phyloP scores from a whole-genome alignment of 2,888 invertebrate genomes.

The Nomada goodeniana region DNA sequence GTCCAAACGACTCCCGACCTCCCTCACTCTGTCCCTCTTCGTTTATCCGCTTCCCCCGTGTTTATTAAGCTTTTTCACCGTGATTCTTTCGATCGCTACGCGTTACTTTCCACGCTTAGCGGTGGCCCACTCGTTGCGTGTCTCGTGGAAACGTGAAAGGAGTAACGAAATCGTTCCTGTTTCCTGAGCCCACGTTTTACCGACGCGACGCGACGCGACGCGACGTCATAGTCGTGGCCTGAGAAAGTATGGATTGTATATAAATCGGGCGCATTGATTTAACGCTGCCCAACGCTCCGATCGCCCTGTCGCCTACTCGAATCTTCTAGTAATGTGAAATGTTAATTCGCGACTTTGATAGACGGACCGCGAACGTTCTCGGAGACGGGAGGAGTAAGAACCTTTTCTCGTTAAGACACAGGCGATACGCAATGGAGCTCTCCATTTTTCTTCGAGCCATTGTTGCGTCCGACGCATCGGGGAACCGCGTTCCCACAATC shows the following conservation, averaged over 20 bases:
- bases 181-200: neutral
- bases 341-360: constrained; percentile 5
- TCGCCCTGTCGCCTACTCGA: too few relatives aligned
- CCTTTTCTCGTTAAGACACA: constrained; percentile 23
- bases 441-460: constrained; percentile 42
- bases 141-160: neutral
- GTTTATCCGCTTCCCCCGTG: neutral
- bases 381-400: constrained; percentile 25
- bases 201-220: too few relatives aligned
- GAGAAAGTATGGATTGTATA: too few relatives aligned
- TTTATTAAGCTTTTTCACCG: neutral
- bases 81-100: neutral
- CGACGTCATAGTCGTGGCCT: too few relatives aligned
- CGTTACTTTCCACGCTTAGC: too few relatives aligned
- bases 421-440: constrained; percentile 40
- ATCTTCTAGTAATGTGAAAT: neutral
- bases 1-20: constrained; percentile 12
- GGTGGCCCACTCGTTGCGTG: neutral
- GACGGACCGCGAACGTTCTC: constrained; percentile 42
- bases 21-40: neutral
- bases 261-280: too few relatives aligned
- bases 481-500: constrained; percentile 40
- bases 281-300: too few relatives aligned
- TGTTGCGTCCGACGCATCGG: constrained; percentile 52
- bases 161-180: neutral